Base-by-base conservation (phyloP, 2,797 vertebrate species). In the Acrossocheilus wenchowensis region DNA sequence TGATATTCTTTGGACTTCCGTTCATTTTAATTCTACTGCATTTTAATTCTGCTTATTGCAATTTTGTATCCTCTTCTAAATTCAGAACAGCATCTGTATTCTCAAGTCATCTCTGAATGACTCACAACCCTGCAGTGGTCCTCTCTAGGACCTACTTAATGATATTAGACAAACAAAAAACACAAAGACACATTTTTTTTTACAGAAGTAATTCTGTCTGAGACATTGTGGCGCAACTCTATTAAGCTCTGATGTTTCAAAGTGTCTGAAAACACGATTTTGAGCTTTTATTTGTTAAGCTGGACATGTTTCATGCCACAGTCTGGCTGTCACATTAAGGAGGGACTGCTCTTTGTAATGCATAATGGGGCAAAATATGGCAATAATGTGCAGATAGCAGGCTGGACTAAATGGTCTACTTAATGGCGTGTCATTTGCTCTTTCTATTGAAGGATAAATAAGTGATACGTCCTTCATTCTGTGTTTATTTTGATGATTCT, bases 401-500 rank as follows among this genome's bases (percentile, higher is more conserved):
- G 54, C 52, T 19, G 66, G 78, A 74, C 54, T 81, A 81, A 86
- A 81, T 74, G 78, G 84, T 64, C 34, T 81, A 66, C 69, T 86
- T 73, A 86, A 81, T 81, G 79, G 69, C 5, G 23, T 75, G 54
- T 52, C 54, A 71, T 86, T 66, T 86, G 34, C 54, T 73, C 34
- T 78, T 85, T 85, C 69, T 74, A 64, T 81, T 73, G 60, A 74
- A 86, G 54, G 69, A 81, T 66, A 50, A 64, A 86, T 73, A 26
- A 62, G 69, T 81, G 77, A 74, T 52, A 50, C 12, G 1, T 86
- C 69, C 69, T 86, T 81, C 52, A 74, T 85, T 79, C 64, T 43
- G 19, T 57, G 48, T 85, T 82, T 88, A 81, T 88, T 88, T 82
- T 85, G 83, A 71, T 82, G 26, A 69, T 85, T 57, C 78, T 64